Percentiles rank a stretch among this genome's conserved stretches.
Conservation (phyloP, 2,888 invertebrate genomes). For the Thalpophila matura region DNA sequence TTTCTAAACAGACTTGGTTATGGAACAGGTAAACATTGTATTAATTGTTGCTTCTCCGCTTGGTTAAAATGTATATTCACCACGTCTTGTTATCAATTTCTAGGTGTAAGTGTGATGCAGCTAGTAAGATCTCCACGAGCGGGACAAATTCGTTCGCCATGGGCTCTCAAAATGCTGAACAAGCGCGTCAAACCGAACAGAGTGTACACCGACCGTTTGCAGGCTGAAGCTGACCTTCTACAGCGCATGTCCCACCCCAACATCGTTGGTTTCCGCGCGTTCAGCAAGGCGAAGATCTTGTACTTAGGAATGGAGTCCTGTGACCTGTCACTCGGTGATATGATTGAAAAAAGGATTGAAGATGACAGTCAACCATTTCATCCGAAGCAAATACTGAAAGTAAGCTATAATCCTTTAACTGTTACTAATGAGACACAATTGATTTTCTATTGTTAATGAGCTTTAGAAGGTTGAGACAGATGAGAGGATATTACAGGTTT, state of each 20-base stretch:
- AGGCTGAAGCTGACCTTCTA: constrained; percentile 93
- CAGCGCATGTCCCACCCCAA: constrained; percentile 94
- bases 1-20: constrained; percentile 93
- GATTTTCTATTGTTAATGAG: no score
- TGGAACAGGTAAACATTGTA: constrained; percentile 92
- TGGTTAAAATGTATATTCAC: background rate
- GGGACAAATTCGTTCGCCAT: constrained; percentile 94
- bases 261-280: constrained; percentile 94
- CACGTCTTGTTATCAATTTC: constrained; percentile 33
- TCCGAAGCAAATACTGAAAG: constrained; percentile 92
- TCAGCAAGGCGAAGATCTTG: constrained; percentile 89
- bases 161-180: constrained; percentile 95
- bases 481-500: no score
- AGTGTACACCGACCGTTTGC: constrained; percentile 90
- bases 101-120: constrained; percentile 95
- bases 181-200: constrained; percentile 84
- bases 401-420: constrained; percentile 56
- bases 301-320: constrained; percentile 96
- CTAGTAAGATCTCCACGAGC: constrained; percentile 93
- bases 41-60: background rate
- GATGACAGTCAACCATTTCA: constrained; percentile 90
- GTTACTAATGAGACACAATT: no score
- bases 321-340: constrained; percentile 93
- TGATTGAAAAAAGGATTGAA: constrained; percentile 93
- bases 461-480: no score